Base-by-base conservation (phyloP, 2,888 invertebrate species). In the Cephus pulcher region DNA sequence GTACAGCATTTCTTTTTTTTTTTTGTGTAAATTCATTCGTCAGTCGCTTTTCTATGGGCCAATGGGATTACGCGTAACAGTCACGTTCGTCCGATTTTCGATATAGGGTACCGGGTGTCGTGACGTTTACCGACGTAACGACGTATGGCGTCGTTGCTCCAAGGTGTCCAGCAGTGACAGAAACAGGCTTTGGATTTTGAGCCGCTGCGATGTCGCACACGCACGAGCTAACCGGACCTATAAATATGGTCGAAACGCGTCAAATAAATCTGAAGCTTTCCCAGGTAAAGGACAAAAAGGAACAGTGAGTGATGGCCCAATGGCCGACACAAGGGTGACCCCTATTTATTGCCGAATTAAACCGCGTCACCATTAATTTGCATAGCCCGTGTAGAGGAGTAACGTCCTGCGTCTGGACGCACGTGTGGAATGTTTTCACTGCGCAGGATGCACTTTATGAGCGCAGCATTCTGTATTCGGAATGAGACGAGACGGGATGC, bases 341-440 rank as follows among this genome's bases (percentile, higher is more conserved):
- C 88, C 90, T 91, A 91, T 91, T 91, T 91, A 91, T 91, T 91
- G 91, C 90, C 91, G 90, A 91, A 91, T 91, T 91, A 91, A 91
- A 91, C 87, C 91, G 90, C 90, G 90, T 90, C 90, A 88, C 90
- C 90, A 89, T 91, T 91, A 90, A 91, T 91, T 91, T 90, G 88
- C 91, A 91, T 90, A 88, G 88, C 86, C 40, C 40, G 40, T 40
- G 6, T 40, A 40, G 83, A 85, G 84, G 82, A 81, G 80, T 70
- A 70, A 70, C 70, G 70, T 70, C 70, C 32, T 33, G 33, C 70
- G 70, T 30, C 70, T 33, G 70, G 40, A 75, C 34, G 35, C 33
- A 34, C 69, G 69, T 30, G 69, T 69, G 69, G 73, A 74, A 37
- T 69, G 69, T 69, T 56, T 75, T 30, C 70, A 70, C 70, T 15